A percentile compares a stretch with the other conserved stretches of the same genome.
Evolutionary conservation across 35 echinoderm and acorn worm genomes (phyloP).

Genomic region (Apostichopus japonicus): DNA sequence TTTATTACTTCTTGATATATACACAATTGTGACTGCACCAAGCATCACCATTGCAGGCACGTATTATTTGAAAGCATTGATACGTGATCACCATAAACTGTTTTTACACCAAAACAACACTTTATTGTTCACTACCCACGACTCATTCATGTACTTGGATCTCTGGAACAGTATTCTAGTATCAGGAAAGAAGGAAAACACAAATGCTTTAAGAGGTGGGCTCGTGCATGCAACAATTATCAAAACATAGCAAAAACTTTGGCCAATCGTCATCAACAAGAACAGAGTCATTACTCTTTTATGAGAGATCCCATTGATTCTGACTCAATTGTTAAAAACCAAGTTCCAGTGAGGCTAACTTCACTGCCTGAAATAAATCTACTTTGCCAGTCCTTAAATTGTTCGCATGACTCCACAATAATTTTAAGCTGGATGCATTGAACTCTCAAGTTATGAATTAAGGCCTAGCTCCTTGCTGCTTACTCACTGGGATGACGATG

Average conservation of each 20-base stretch:
- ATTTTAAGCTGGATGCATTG: neutral
- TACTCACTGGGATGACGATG: neutral
- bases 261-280: neutral
- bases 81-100: neutral
- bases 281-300: neutral
- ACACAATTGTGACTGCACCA: conserved; percentile 52
- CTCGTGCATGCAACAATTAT: neutral
- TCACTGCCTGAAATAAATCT: no score
- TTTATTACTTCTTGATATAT: conserved; percentile 51
- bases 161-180: neutral
- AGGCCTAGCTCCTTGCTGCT: neutral
- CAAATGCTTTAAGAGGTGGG: neutral
- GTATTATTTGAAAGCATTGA: conserved; percentile 18
- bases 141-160: neutral
- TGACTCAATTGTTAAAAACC: no score
- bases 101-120: neutral
- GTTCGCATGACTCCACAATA: no score
- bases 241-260: conserved; percentile 7
- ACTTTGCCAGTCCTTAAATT: no score
- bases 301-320: no score
- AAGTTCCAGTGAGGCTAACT: no score
- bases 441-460: neutral
- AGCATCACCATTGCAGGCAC: conserved; percentile 31
- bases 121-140: neutral
- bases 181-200: neutral